Conservation (phyloP, 2,797 vertebrate genomes). For the Rhinogobio ventralis region DNA sequence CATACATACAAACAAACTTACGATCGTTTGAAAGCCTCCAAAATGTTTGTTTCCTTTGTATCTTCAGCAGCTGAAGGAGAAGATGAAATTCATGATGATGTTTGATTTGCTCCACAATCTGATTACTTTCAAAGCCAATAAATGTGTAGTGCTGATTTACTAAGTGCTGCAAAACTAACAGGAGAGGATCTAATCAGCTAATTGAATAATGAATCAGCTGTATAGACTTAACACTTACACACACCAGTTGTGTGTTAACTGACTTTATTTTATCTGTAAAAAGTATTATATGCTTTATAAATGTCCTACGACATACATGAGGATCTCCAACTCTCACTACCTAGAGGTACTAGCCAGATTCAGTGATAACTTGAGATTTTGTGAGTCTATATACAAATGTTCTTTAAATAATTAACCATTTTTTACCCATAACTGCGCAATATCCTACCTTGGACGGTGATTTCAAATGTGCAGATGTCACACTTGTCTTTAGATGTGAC, state of each 20-base stretch:
- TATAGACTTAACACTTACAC: not conserved
- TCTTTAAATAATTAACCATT: not conserved
- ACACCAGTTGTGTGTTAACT: not conserved
- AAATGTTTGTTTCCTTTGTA: conserved; percentile 78
- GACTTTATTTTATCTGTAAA: not conserved
- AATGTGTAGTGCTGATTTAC: conserved; percentile 29
- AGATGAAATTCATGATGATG: conserved; percentile 51
- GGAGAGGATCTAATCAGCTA: conserved; percentile 34
- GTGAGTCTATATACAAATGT: not conserved
- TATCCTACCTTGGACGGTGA: conserved; percentile 84
- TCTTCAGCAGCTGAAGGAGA: conserved; percentile 72
- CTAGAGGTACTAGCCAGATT: not conserved
- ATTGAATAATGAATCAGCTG: conserved; percentile 29
- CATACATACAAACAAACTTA: conserved; percentile 70
- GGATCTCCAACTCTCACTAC: not conserved
- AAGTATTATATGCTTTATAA: not conserved
- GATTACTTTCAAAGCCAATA: conserved; percentile 26
- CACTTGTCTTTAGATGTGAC: conserved; percentile 88
- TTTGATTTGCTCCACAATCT: conserved; percentile 32
- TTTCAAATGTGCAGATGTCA: conserved; percentile 86
- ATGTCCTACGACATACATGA: not conserved
- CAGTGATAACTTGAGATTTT: not conserved
- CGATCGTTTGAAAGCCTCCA: conserved; percentile 84
- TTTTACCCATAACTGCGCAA: not conserved
- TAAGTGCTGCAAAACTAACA: conserved; percentile 21